Evolutionary conservation across 1,140 invertebrate genomes (phyloP), one percentile per base, ranked within the genome.

Genomic region (Paraescarpia echinospica): DNA sequence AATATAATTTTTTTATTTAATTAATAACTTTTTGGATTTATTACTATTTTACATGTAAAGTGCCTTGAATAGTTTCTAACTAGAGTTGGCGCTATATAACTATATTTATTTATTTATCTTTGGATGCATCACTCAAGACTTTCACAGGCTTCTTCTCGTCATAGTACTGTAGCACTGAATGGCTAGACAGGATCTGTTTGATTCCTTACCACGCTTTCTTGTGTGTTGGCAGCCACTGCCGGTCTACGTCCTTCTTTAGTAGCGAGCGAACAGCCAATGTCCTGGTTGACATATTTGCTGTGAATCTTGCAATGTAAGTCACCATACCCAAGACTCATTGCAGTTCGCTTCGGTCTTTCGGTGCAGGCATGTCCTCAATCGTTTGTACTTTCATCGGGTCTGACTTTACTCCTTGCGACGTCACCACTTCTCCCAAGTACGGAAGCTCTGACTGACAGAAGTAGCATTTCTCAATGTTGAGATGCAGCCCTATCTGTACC

Each of bases 51-150:
- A n/a, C n/a, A n/a, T n/a, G n/a, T n/a, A n/a, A n/a, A n/a, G n/a
- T n/a, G n/a, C n/a, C n/a, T n/a, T n/a, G n/a, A n/a, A n/a, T n/a
- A n/a, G n/a, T n/a, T n/a, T n/a, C n/a, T n/a, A n/a, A n/a, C n/a
- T n/a, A n/a, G n/a, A n/a, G n/a, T n/a, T n/a, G n/a, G n/a, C n/a
- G n/a, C n/a, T n/a, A n/a, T n/a, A n/a, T n/a, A n/a, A n/a, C n/a
- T n/a, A n/a, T n/a, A n/a, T n/a, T n/a, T n/a, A n/a, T n/a, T n/a
- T n/a, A n/a, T n/a, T 96, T 96, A 0, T 89, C 33, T 77, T 93
- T 93, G 33, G 92, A 94, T 35, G 93, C 93, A 92, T 95, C 95
- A n/a, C 92, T 91, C 92, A 94, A 93, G n/a, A 95, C 33, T 1
- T 94, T 93, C 89, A 94, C 92, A 34, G 92, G 35, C 34, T 93